Percentiles rank a stretch among this genome's conserved stretches.
These are phyloP conservation scores for Rhopalosiphum nymphaeae DNA, from an alignment of 2,888 invertebrate genomes.

Conservation along the genomic window DNA sequence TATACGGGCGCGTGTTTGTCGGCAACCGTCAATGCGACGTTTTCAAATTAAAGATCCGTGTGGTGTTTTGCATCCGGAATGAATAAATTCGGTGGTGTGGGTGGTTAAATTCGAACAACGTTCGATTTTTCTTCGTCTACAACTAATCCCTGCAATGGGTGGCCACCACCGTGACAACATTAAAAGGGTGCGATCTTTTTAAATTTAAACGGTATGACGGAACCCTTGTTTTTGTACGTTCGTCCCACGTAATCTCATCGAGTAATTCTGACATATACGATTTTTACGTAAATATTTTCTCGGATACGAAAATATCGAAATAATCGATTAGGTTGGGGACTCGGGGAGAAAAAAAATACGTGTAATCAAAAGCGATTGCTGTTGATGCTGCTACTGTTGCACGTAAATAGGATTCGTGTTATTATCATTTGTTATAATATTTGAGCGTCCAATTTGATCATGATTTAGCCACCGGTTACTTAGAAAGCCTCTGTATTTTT, in stretches of 20 bases:
- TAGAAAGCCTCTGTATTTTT: slow-evolving; percentile 2
- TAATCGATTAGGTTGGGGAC: neutral
- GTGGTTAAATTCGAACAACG: neutral
- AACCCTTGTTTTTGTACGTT: no score
- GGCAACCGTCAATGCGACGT: neutral
- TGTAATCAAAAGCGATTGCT: neutral
- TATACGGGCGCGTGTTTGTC: neutral
- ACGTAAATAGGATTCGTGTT: slow-evolving; percentile 23
- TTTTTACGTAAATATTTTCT: neutral
- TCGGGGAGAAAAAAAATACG: neutral
- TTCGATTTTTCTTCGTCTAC: slow-evolving; percentile 35
- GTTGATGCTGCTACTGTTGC: neutral
- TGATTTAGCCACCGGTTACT: slow-evolving; percentile 44
- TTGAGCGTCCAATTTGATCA: slow-evolving; percentile 29
- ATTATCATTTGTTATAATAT: slow-evolving; percentile 13
- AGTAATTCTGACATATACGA: neutral
- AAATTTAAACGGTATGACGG: neutral
- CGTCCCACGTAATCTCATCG: neutral
- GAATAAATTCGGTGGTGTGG: neutral
- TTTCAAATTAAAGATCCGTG: neutral
- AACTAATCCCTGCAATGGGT: neutral
- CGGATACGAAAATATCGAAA: neutral
- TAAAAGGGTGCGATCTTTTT: neutral
- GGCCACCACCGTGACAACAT: neutral
- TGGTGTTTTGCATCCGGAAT: neutral